phyloP scores from a whole-genome alignment of 2,113 vertebrate genomes.

The Pelecanus crispus region DNA sequence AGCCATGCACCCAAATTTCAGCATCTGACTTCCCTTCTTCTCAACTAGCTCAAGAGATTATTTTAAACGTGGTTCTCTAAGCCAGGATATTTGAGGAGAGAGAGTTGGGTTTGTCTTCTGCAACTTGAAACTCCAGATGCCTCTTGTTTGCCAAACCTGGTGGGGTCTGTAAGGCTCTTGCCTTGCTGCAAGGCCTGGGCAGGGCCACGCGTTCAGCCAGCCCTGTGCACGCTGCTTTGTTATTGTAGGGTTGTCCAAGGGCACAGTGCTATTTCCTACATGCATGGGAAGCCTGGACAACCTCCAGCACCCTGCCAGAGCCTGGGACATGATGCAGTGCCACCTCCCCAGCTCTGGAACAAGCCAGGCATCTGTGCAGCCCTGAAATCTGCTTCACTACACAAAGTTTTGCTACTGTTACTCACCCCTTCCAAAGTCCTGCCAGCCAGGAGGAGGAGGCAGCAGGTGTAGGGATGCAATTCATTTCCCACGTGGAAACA shows the following conservation, averaged over 20 bases:
- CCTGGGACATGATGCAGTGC: background rate
- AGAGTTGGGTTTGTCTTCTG: background rate
- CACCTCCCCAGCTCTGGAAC: background rate
- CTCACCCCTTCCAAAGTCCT: background rate
- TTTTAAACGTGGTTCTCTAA: background rate
- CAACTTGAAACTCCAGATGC: background rate
- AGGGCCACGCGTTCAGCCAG: accelerated
- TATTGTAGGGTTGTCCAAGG: background rate
- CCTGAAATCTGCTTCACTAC: background rate
- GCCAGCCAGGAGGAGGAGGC: background rate
- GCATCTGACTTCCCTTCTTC: background rate
- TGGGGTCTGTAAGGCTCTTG: background rate
- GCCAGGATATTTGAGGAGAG: background rate
- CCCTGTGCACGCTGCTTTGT: accelerated
- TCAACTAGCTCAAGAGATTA: background rate
- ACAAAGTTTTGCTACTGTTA: background rate
- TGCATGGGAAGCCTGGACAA: background rate
- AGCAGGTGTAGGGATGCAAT: background rate
- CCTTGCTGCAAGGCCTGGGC: background rate
- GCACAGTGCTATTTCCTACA: background rate
- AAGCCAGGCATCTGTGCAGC: background rate
- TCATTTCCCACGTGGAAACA: background rate
- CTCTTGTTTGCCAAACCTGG: background rate
- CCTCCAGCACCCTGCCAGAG: background rate
- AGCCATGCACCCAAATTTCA: background rate